Evolutionary conservation across 1,140 invertebrate genomes (phyloP).

Genomic region (Calephelis nemesis): DNA sequence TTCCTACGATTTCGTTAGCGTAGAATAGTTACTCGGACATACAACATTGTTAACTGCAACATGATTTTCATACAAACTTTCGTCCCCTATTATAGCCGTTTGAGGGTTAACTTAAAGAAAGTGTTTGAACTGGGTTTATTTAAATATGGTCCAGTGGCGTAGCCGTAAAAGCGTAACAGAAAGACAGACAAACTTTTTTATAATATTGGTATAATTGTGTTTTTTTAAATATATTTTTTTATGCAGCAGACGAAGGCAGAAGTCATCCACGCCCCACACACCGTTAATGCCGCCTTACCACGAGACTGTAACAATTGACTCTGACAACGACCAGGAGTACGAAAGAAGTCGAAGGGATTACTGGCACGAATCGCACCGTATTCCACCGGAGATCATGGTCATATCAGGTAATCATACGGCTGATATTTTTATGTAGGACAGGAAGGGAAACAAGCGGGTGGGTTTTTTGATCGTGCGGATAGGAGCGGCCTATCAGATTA

Average conservation of each 20-base stretch:
- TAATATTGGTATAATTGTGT: background rate
- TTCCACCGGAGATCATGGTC: slow-evolving; percentile 64
- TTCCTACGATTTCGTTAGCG: too few relatives aligned
- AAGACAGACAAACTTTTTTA: too few relatives aligned
- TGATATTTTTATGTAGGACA: background rate
- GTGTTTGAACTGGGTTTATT: too few relatives aligned
- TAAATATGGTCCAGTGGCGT: too few relatives aligned
- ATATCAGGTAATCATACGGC: slow-evolving; percentile 48
- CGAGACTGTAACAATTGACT: slow-evolving; percentile 71
- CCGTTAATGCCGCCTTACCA: slow-evolving; percentile 67
- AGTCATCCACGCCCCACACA: slow-evolving; percentile 72
- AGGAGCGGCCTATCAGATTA: too few relatives aligned
- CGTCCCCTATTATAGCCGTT: too few relatives aligned
- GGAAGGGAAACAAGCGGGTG: too few relatives aligned
- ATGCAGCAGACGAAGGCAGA: slow-evolving; percentile 55
- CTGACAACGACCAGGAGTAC: slow-evolving; percentile 62
- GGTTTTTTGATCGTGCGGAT: too few relatives aligned
- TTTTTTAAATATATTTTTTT: background rate
- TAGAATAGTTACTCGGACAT: too few relatives aligned
- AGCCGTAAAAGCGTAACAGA: background rate
- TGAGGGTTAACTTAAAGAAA: too few relatives aligned
- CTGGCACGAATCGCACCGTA: slow-evolving; percentile 53
- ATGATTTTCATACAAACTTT: too few relatives aligned
- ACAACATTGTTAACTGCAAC: too few relatives aligned
- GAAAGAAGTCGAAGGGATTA: slow-evolving; percentile 55